A percentile compares a stretch with the other conserved stretches of the same genome.
phyloP scores from a whole-genome alignment of 2,888 invertebrate genomes.

The Drosophila nigritarsus region DNA sequence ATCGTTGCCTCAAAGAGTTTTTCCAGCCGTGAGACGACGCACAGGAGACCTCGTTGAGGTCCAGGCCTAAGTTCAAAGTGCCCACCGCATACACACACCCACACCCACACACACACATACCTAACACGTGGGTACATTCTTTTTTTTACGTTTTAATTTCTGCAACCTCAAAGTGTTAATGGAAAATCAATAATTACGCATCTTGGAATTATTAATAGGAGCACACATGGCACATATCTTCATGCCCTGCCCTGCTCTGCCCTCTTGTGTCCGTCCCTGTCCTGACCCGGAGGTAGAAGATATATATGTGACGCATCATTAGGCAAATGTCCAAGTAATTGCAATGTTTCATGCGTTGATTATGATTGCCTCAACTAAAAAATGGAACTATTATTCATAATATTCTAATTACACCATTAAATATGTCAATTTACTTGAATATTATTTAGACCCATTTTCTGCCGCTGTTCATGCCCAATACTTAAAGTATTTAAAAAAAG shows the following conservation, averaged over 20 bases:
- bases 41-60: conserved; percentile 49
- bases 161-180: conserved; percentile 71
- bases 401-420: conserved; percentile 4
- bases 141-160: conserved; percentile 34
- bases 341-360: conserved; percentile 17
- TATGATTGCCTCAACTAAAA: conserved; percentile 2
- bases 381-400: conserved; percentile 1
- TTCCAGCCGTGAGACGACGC: conserved; percentile 63
- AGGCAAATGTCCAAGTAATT: conserved; percentile 25
- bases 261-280: not conserved
- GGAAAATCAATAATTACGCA: conserved; percentile 83
- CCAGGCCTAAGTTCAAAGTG: conserved; percentile 76
- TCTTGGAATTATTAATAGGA: conserved; percentile 80
- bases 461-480: no score
- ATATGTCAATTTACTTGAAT: not conserved
- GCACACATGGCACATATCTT: conserved; percentile 28
- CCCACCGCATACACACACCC: conserved; percentile 43
- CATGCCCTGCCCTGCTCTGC: conserved; percentile 16
- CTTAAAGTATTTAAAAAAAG: not conserved
- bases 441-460: not conserved
- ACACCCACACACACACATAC: conserved; percentile 36
- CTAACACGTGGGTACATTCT: conserved; percentile 40
- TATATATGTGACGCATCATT: conserved; percentile 18
- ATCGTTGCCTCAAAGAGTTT: conserved; percentile 65
- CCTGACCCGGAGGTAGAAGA: conserved; percentile 8